These are phyloP conservation scores for Dipodomys ordii DNA, from an alignment of 2,113 vertebrate species.

Conservation along the genomic window DNA sequence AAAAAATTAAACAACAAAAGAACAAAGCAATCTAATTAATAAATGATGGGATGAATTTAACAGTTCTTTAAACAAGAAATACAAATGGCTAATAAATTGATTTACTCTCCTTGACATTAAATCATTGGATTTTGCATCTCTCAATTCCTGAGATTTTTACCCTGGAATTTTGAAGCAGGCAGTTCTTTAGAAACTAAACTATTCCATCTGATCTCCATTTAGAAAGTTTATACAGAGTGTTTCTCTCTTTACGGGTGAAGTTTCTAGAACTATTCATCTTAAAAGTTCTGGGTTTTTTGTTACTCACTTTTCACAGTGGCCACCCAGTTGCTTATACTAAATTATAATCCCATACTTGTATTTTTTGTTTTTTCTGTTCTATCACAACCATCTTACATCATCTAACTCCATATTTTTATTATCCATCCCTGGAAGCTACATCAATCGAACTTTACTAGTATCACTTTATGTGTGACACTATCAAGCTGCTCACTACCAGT, in stretches of 20 bases:
- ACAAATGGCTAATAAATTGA: no score
- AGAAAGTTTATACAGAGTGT: background rate
- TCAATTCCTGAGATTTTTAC: background rate
- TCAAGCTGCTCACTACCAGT: background rate
- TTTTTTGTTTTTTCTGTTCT: background rate
- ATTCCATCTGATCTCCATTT: slow-evolving; percentile 12
- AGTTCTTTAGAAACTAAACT: slow-evolving; percentile 17
- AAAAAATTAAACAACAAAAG: no score
- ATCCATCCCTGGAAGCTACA: background rate
- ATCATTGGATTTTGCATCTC: background rate
- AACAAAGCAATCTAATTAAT: no score
- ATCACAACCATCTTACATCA: background rate
- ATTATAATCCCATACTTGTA: background rate
- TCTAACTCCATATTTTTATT: background rate
- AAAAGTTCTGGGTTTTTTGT: background rate
- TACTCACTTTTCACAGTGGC: background rate
- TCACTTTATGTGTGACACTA: background rate
- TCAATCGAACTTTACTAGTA: background rate
- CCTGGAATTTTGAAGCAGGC: background rate
- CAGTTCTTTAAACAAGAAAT: no score
- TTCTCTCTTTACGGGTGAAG: background rate
- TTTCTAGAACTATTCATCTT: background rate
- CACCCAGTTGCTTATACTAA: background rate
- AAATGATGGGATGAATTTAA: no score
- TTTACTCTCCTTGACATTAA: background rate